Base-by-base conservation (phyloP, 2,888 invertebrate genomes). In the Oxyteleia sp. region DNA sequence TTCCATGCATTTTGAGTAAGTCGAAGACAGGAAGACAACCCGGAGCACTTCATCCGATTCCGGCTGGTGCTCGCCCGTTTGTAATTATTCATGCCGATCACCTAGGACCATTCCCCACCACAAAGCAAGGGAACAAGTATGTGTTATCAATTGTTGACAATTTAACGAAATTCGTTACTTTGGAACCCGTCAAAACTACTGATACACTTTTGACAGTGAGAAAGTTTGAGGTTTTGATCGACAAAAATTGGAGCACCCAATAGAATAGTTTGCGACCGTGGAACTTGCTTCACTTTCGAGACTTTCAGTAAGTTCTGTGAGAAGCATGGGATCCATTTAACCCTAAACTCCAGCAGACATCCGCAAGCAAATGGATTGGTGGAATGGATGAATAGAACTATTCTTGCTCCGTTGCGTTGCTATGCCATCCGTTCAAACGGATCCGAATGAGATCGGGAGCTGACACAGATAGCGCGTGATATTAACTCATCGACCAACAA, bases 191-290 rank as follows among this genome's bases (percentile, higher is more conserved):
- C 0, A 82, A 68, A 29, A 76, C 49, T 49, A 79, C 72, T 4
- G 74, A 63, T 5, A 29, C 81, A 2, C n/a, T 13, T 13, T 15
- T 16, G 3, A 72, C 66, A 0, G 15, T 86, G 0, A 41, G 49
- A 41, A 64, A 38, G 4, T 23, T 88, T 11, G 71, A 82, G 32
- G 51, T 82, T 0, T 78, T 87, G 35, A 72, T 86, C 0, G 55
- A 79, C 7, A n/a, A 26, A 15, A 13, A 86, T 53, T 57, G 87
- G 87, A 11, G 64, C 81, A 7, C 87, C 87, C 0, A 43, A 41
- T 4, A 64, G 72, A 20, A 84, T 87, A 5, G 79, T 89, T 4
- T 82, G 68, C 47, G 89, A 89, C 49, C 69, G 86, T 16, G 84
- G 85, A 8, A 86, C 74, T 11, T 55, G 35, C 15, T 87, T 85